Evolutionary conservation across 2,888 invertebrate species (phyloP), one percentile per base, ranked within the genome.

Genomic region (Spatulosminthurus flaviceps): DNA sequence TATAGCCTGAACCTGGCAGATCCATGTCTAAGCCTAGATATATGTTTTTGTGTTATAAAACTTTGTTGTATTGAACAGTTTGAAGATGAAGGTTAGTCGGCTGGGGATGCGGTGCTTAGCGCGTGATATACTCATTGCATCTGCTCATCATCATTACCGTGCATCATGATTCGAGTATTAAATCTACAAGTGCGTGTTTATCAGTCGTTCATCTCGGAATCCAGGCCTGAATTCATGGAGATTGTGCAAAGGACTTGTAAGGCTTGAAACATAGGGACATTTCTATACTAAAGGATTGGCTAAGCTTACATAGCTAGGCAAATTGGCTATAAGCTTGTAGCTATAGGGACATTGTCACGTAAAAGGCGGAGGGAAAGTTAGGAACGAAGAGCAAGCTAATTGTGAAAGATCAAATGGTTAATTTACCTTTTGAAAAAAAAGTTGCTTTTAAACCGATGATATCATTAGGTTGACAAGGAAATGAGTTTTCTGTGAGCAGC

Each of bases 141-240:
- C 19, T 51, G 51, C 64, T 75, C 42, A 67, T 77, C 60, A 77
- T 77, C 77, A 51, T 77, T 69, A 60, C 42, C 29, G 51, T 34
- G 77, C 28, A 51, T 77, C 67, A 77, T 77, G 77, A 77, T 77
- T 77, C 70, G 41, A 69, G 29, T 70, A n/a, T 69, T 77, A 26
- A 26, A 75, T 24, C 28, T 9, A 24, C 34, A 77, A 69, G 60
- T 77, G 69, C 77, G 77, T 77, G 77, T 41, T 67, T 77, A 69
- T 77, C 43, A n/a, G 60, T 70, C 70, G 70, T 77, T 77, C 43
- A 77, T 77, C 77, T 77, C 43, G 16, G 42, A 69, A n/a, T 74
- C 41, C 43, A 24, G 51, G 72, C 21, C 43, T 43, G 51, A 13
- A 9, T 70, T n/a, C 34, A 16, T 21, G 21, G 26, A 67, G 67